Evolutionary conservation across 2,797 vertebrate genomes (phyloP), one percentile per base, ranked within the genome.

Genomic region (Aselliscus stoliczkanus): DNA sequence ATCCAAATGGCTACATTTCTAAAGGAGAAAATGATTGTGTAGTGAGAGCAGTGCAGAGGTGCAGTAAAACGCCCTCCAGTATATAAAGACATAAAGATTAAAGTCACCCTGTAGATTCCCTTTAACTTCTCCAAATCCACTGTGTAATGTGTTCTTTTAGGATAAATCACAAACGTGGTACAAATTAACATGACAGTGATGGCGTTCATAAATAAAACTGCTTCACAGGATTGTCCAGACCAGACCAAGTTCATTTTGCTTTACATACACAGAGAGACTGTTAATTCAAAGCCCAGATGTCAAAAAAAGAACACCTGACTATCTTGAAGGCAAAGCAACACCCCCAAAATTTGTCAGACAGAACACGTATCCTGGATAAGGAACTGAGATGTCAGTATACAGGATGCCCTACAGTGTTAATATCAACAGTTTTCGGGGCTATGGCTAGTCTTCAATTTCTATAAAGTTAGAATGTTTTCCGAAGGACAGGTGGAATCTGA

Each of bases 11-110:
- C 97, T 97, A 98, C 98, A 97, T 98, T 98, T 99, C 98, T 98
- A 99, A 99, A 98, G 98, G 98, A 99, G 98, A 99, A 99, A 99
- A 99, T 98, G 99, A 99, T 98, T 98, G 98, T 98, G 97, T 98
- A 98, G 98, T 97, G 98, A 99, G 98, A 98, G 98, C 98, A 98
- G 98, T 98, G 98, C 98, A 98, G 98, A 98, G 98, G 98, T 98
- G 98, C 98, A 97, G 98, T 98, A 97, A 98, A 98, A 99, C 98
- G 98, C 97, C 98, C 98, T 98, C 97, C 97, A 98, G 98, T 98
- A 98, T 98, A 99, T 98, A 98, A 98, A 98, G 98, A 98, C 97
- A 98, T 98, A 98, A 98, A 98, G 98, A 98, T 98, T 98, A 98
- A 98, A 98, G 98, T 98, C 97, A 98, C 98, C 98, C 98, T 96